phyloP scores from a whole-genome alignment of 2,797 vertebrate genomes.

The Melanotaenia trifasciata region DNA sequence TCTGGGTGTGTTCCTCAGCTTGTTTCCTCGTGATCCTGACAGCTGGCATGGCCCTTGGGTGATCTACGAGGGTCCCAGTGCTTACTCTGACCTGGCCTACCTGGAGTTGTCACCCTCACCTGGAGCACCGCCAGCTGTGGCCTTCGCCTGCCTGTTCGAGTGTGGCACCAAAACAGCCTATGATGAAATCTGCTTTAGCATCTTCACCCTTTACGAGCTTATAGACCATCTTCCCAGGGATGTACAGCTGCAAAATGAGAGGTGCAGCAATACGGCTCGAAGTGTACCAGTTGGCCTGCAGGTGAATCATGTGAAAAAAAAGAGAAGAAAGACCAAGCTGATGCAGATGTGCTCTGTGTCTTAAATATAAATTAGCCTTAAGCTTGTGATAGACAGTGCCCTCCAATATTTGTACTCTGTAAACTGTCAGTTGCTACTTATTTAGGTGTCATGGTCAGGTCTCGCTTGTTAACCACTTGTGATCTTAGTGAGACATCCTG shows the following conservation, averaged over 20 bases:
- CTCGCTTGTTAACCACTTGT: neutral
- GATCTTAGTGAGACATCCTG: neutral
- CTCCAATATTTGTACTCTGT: neutral
- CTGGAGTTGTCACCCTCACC: slow-evolving; percentile 80
- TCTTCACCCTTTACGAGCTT: slow-evolving; percentile 91
- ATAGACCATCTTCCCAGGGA: slow-evolving; percentile 86
- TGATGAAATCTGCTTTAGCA: slow-evolving; percentile 92
- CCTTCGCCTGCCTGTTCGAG: slow-evolving; percentile 93
- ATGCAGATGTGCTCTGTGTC: slow-evolving; percentile 59
- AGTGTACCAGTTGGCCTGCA: slow-evolving; percentile 6
- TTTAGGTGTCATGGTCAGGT: neutral
- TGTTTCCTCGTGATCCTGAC: slow-evolving; percentile 88
- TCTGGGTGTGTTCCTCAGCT: slow-evolving; percentile 90
- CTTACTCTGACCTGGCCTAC: slow-evolving; percentile 93
- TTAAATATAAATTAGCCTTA: slow-evolving; percentile 35
- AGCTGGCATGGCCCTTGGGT: slow-evolving; percentile 95
- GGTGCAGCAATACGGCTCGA: neutral
- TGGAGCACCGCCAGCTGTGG: slow-evolving; percentile 65
- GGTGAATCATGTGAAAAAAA: slow-evolving; percentile 39
- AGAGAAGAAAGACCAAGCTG: slow-evolving; percentile 56
- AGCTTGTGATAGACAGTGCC: neutral
- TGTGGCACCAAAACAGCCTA: slow-evolving; percentile 87
- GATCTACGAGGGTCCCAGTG: slow-evolving; percentile 93
- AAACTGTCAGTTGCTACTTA: neutral
- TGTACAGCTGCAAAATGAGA: neutral